A percentile compares a stretch with the other conserved stretches of the same genome.
phyloP scores from a whole-genome alignment of 2,113 vertebrate species.

The Ginglymostoma cirratum region DNA sequence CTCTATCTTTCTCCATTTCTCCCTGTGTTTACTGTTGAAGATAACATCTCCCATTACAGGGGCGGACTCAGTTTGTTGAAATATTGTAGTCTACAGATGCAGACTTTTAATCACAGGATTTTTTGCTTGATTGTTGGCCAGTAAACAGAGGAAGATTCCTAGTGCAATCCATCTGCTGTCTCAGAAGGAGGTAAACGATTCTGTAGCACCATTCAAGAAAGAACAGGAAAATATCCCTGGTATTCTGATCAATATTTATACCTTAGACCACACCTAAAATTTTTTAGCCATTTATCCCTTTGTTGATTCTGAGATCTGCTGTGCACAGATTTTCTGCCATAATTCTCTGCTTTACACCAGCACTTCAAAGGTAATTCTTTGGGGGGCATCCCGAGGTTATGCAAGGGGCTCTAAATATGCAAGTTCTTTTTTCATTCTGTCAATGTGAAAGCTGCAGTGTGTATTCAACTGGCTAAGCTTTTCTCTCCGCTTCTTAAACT shows the following conservation, averaged over 20 bases:
- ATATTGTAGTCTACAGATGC: background rate
- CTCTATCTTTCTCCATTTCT: background rate
- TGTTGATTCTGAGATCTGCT: background rate
- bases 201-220: background rate
- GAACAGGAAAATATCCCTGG: background rate
- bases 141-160: background rate
- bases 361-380: background rate
- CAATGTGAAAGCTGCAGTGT: background rate
- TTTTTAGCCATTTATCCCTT: background rate
- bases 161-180: background rate
- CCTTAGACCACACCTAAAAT: background rate
- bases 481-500: background rate
- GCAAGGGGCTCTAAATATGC: background rate
- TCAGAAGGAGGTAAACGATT: background rate
- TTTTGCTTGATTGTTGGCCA: background rate
- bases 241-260: background rate
- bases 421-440: background rate
- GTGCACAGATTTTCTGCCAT: background rate
- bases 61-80: background rate
- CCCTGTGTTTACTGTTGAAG: background rate
- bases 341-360: too few relatives aligned
- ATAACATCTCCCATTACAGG: background rate
- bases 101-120: background rate
- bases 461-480: background rate
- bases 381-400: background rate